These are phyloP conservation scores for Phyto melanocephala DNA, from an alignment of 2,888 invertebrate species.

Conservation along the genomic window DNA sequence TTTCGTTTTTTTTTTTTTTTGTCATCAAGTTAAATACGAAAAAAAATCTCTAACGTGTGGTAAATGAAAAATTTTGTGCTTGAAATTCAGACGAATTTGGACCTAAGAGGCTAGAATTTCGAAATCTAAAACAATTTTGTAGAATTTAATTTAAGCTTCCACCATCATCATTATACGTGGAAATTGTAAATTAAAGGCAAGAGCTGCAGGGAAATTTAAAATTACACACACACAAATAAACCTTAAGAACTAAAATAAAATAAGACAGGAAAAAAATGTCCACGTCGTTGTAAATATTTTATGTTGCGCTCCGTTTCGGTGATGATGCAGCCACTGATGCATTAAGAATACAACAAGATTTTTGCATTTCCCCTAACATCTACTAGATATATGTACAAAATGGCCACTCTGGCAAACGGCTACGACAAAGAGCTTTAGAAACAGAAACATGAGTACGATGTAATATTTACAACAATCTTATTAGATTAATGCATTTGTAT, in stretches of 20 bases:
- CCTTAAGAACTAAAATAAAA: conserved; percentile 18
- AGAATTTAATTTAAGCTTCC: no score
- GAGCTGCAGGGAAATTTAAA: no score
- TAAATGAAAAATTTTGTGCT: no score
- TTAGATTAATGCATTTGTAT: conserved; percentile 41
- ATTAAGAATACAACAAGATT: conserved; percentile 62
- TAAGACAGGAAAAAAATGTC: conserved; percentile 49
- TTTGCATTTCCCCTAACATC: conserved; percentile 61
- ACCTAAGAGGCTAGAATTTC: no score
- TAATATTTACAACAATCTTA: conserved; percentile 45
- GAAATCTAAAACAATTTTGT: no score
- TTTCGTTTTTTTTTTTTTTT: no score
- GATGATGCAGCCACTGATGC: conserved; percentile 61
- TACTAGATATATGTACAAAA: conserved; percentile 40
- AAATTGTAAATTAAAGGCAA: no score
- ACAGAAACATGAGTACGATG: conserved; percentile 19
- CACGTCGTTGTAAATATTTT: conserved; percentile 40
- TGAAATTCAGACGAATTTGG: no score
- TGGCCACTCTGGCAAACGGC: conserved; percentile 18
- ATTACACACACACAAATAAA: no score
- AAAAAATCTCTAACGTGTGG: no score
- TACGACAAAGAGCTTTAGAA: conserved; percentile 16
- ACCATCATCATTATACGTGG: no score
- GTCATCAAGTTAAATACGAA: no score
- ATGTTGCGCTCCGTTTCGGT: conserved; percentile 61